Evolutionary conservation across 2,888 invertebrate species (phyloP).

Genomic region (Brenthis ino): DNA sequence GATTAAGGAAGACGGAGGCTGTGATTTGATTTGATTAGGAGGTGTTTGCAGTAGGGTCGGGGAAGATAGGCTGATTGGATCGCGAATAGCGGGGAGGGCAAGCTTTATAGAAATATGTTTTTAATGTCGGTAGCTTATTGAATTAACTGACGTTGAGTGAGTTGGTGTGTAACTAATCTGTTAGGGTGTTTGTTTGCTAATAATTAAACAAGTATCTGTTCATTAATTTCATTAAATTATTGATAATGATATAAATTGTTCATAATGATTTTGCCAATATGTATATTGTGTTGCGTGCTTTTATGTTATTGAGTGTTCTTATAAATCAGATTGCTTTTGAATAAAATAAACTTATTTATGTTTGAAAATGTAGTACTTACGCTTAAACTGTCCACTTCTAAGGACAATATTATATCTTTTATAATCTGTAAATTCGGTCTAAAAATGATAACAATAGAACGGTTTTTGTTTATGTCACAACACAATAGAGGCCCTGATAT

Average conservation of each 20-base stretch:
- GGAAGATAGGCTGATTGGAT: slow-evolving; percentile 79
- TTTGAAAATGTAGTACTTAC: slow-evolving; percentile 1
- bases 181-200: slow-evolving; percentile 59
- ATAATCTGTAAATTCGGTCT: slow-evolving; percentile 55
- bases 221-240: slow-evolving; percentile 52
- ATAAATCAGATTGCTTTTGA: neutral
- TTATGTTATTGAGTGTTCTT: neutral
- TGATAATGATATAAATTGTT: slow-evolving; percentile 36
- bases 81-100: slow-evolving; percentile 57
- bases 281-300: neutral
- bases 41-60: slow-evolving; percentile 76
- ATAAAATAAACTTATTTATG: neutral
- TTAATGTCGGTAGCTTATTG: slow-evolving; percentile 80
- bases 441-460: slow-evolving; percentile 61
- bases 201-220: slow-evolving; percentile 55
- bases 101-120: slow-evolving; percentile 79
- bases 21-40: slow-evolving; percentile 83
- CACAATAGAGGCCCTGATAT: slow-evolving; percentile 65
- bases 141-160: slow-evolving; percentile 72
- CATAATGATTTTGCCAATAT: slow-evolving; percentile 13
- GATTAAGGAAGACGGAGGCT: slow-evolving; percentile 81
- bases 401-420: slow-evolving; percentile 61
- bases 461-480: slow-evolving; percentile 64
- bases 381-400: slow-evolving; percentile 61
- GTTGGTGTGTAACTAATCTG: slow-evolving; percentile 68